phyloP scores from a whole-genome alignment of 2,888 invertebrate genomes.

The Apotomis capreana region DNA sequence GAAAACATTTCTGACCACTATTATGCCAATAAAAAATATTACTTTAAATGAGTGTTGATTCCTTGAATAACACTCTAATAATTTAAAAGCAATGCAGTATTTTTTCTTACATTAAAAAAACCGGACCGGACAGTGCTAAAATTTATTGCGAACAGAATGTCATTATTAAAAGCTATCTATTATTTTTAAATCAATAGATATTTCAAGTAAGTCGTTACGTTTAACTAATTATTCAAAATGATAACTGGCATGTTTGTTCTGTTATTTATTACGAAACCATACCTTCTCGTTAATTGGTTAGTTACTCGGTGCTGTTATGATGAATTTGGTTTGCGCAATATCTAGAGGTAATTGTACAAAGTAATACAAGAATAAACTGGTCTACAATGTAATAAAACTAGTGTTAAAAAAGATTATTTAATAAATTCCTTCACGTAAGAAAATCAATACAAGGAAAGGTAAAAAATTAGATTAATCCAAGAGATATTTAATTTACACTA shows the following conservation, averaged over 20 bases:
- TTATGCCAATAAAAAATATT: too few relatives aligned
- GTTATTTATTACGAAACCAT: slow-evolving; percentile 58
- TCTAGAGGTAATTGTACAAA: slow-evolving; percentile 19
- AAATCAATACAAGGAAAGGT: background rate
- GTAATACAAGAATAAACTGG: slow-evolving; percentile 26
- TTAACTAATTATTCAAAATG: slow-evolving; percentile 54
- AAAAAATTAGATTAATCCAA: too few relatives aligned
- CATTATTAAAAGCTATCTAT: background rate
- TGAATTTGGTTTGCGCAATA: slow-evolving; percentile 52
- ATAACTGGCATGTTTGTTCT: slow-evolving; percentile 55
- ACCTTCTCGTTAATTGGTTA: slow-evolving; percentile 54
- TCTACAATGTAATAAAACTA: slow-evolving; percentile 8
- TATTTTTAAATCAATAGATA: slow-evolving; percentile 1
- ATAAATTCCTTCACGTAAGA: background rate
- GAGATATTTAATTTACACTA: too few relatives aligned
- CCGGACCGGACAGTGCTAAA: too few relatives aligned
- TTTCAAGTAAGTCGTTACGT: slow-evolving; percentile 10
- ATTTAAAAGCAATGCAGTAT: too few relatives aligned
- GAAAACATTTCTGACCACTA: too few relatives aligned
- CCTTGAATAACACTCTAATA: too few relatives aligned
- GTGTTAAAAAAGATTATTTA: background rate
- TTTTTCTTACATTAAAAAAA: too few relatives aligned
- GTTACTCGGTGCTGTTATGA: slow-evolving; percentile 50
- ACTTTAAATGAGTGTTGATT: too few relatives aligned
- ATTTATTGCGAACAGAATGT: too few relatives aligned